Percentiles rank a stretch among this genome's conserved stretches.
These are phyloP conservation scores for Galaxias olidus DNA, from an alignment of 2,797 vertebrate species.

Conservation along the genomic window DNA sequence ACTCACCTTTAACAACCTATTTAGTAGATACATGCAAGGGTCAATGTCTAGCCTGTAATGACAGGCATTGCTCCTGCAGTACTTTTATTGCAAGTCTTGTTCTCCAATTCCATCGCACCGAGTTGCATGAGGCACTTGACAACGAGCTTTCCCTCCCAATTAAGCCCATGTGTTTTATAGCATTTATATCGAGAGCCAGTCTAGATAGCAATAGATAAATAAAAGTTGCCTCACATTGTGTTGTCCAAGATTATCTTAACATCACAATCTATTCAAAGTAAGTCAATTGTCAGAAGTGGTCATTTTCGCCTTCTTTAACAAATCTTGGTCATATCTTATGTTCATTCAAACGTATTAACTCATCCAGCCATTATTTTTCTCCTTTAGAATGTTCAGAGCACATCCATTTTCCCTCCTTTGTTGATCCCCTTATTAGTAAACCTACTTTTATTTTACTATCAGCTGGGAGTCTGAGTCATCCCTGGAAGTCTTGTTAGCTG, in stretches of 20 bases:
- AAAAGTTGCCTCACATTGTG: too few relatives aligned
- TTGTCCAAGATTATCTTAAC: too few relatives aligned
- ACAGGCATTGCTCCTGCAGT: neutral
- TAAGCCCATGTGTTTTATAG: neutral
- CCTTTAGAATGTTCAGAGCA: constrained; percentile 20
- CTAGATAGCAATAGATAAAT: neutral
- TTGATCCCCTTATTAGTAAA: constrained; percentile 42
- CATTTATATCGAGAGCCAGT: neutral
- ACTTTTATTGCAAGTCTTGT: neutral
- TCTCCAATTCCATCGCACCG: neutral
- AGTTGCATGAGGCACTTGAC: neutral
- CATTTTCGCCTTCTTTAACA: too few relatives aligned
- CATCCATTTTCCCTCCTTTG: constrained; percentile 30
- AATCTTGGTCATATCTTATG: neutral
- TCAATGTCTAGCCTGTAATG: neutral
- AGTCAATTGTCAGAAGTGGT: too few relatives aligned
- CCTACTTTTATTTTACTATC: constrained; percentile 60
- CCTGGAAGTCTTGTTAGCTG: constrained; percentile 64
- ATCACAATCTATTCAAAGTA: too few relatives aligned
- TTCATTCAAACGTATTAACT: neutral
- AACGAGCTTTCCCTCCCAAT: neutral
- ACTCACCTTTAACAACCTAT: constrained; percentile 27
- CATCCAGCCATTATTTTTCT: neutral
- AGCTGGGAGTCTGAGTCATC: constrained; percentile 50
- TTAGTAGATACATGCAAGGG: constrained; percentile 36